Percentiles rank a stretch among this genome's conserved stretches.
Conservation (phyloP, 2,113 vertebrate genomes). For the Tichodroma muraria region DNA sequence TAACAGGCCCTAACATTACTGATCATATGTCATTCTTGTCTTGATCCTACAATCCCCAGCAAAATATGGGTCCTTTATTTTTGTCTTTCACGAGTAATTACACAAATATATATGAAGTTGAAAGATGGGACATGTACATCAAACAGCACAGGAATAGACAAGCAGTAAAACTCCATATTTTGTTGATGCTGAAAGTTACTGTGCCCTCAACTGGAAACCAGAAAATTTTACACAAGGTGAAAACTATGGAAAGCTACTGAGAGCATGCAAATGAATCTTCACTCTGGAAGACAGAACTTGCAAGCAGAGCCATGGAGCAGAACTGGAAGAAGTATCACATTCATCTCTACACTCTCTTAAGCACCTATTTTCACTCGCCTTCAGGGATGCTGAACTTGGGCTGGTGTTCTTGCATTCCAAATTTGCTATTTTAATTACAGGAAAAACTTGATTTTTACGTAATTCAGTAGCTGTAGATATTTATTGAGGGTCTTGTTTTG, state of each 20-base stretch:
- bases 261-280: neutral
- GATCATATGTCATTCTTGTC: neutral
- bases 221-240: neutral
- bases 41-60: neutral
- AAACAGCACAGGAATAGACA: neutral
- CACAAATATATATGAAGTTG: neutral
- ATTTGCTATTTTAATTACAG: neutral
- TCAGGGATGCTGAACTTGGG: neutral
- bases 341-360: neutral
- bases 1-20: neutral
- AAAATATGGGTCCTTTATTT: neutral
- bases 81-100: accelerated
- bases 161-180: neutral
- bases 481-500: neutral
- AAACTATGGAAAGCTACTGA: neutral
- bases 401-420: neutral
- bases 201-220: neutral
- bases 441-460: accelerated
- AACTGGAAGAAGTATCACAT: neutral
- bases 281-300: neutral
- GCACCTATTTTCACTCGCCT: neutral
- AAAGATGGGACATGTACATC: neutral
- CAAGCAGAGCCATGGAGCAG: neutral
- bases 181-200: neutral
- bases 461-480: neutral